Percentiles rank a stretch among this genome's conserved stretches.
These are phyloP conservation scores for Psittacara wagleri DNA, from an alignment of 2,113 vertebrate species.

Conservation along the genomic window DNA sequence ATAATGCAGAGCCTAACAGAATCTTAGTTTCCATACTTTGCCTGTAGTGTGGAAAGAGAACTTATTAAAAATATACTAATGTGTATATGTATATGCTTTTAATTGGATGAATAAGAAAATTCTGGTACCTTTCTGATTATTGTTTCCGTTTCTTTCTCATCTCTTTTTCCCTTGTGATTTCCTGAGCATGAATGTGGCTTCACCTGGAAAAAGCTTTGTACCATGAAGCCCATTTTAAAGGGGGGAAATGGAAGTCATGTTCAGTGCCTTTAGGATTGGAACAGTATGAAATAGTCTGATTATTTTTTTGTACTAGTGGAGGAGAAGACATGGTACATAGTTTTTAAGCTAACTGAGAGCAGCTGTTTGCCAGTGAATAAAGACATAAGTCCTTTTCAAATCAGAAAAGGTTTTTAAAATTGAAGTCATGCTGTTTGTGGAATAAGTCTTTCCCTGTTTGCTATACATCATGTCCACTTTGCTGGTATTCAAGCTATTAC, in stretches of 20 bases:
- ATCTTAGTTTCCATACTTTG: neutral
- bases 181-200: neutral
- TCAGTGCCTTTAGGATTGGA: neutral
- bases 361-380: neutral
- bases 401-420: neutral
- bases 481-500: neutral
- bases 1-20: neutral
- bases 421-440: neutral
- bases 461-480: neutral
- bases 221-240: rapidly evolving
- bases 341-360: neutral
- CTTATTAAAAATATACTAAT: neutral
- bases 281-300: neutral
- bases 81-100: neutral
- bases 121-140: neutral
- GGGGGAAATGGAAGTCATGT: rapidly evolving
- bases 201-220: neutral
- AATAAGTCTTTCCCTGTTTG: neutral
- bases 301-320: neutral
- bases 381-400: neutral
- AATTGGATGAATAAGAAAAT: neutral
- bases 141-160: rapidly evolving
- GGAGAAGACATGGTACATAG: neutral
- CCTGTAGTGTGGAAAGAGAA: neutral
- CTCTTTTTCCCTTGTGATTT: neutral